A percentile compares a stretch with the other conserved stretches of the same genome.
These are phyloP conservation scores for Epinotia ramella DNA, from an alignment of 2,888 invertebrate genomes.

Conservation along the genomic window DNA sequence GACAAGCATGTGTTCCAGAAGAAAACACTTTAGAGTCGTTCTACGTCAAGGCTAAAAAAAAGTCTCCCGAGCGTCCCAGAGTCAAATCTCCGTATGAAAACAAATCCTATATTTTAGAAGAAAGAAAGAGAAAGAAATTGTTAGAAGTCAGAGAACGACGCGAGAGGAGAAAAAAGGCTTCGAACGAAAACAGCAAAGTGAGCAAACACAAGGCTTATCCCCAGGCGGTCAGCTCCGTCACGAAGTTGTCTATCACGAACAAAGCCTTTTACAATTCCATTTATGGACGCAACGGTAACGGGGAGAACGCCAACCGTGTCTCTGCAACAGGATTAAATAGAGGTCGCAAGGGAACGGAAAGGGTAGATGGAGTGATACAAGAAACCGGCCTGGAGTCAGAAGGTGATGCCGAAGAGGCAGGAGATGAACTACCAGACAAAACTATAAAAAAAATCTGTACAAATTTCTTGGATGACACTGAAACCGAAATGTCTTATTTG, in stretches of 20 bases:
- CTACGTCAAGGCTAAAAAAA: constrained; percentile 56
- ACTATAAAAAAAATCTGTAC: constrained; percentile 63
- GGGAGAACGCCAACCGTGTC: constrained; percentile 50
- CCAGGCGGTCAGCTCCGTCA: constrained; percentile 73
- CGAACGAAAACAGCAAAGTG: constrained; percentile 68
- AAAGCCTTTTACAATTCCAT: constrained; percentile 80
- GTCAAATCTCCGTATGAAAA: constrained; percentile 80
- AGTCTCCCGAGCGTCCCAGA: constrained; percentile 64
- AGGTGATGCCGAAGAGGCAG: constrained; percentile 44
- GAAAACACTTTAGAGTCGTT: constrained; percentile 63
- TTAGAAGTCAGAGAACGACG: constrained; percentile 74
- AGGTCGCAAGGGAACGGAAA: constrained; percentile 48
- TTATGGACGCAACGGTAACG: constrained; percentile 64
- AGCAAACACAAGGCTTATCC: constrained; percentile 67
- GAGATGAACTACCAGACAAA: constrained; percentile 52
- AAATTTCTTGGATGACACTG: constrained; percentile 70
- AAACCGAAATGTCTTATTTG: constrained; percentile 69
- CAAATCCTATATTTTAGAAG: constrained; percentile 68
- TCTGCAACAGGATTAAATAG: constrained; percentile 48
- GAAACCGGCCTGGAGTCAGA: constrained; percentile 53
- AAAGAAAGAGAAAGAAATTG: constrained; percentile 72
- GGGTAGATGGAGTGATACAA: constrained; percentile 50
- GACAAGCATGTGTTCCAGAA: constrained; percentile 62
- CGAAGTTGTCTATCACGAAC: constrained; percentile 77
- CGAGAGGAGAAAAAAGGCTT: constrained; percentile 70